A percentile compares a stretch with the other conserved stretches of the same genome.
Conservation (phyloP, 1,140 invertebrate species). For the Alviniconcha marisindica region DNA sequence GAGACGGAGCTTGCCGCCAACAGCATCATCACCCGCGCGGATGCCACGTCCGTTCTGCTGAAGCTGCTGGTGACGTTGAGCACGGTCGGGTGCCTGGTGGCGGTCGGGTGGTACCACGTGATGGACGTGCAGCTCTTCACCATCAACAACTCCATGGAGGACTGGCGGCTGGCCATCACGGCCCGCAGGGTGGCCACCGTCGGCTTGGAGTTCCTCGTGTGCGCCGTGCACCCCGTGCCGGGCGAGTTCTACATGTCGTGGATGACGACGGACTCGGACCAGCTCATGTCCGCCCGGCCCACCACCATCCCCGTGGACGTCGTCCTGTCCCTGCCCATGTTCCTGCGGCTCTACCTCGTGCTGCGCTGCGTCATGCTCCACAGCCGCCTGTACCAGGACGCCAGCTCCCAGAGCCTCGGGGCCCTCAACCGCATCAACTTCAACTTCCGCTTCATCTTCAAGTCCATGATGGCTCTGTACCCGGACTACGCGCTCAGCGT, state of each 20-base stretch:
- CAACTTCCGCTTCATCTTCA: slow-evolving; percentile 75
- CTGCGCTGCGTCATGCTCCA: slow-evolving; percentile 72
- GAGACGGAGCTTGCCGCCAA: slow-evolving; percentile 68
- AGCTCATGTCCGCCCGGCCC: slow-evolving; percentile 8
- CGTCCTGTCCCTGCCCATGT: slow-evolving; percentile 74
- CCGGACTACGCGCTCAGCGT: slow-evolving; percentile 72
- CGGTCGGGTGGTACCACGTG: slow-evolving; percentile 68
- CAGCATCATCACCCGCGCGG: slow-evolving; percentile 46
- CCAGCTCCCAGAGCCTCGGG: slow-evolving; percentile 73
- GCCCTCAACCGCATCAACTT: slow-evolving; percentile 74
- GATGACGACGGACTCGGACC: slow-evolving; percentile 43
- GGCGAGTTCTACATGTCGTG: slow-evolving; percentile 55
- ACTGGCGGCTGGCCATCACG: slow-evolving; percentile 70
- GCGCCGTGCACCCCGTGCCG: slow-evolving; percentile 73
- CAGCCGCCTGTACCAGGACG: slow-evolving; percentile 73
- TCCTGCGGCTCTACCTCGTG: slow-evolving; percentile 71
- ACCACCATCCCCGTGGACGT: slow-evolving; percentile 64
- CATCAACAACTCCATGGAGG: slow-evolving; percentile 73
- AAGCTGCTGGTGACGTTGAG: slow-evolving; percentile 67
- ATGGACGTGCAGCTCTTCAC: slow-evolving; percentile 69
- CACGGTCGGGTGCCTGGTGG: slow-evolving; percentile 67
- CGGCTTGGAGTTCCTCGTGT: slow-evolving; percentile 68
- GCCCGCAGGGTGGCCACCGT: slow-evolving; percentile 57
- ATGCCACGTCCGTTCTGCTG: slow-evolving; percentile 59
- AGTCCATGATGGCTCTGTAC: slow-evolving; percentile 75